phyloP scores from a whole-genome alignment of 1,140 invertebrate species.

The Drosophila ercepeae region DNA sequence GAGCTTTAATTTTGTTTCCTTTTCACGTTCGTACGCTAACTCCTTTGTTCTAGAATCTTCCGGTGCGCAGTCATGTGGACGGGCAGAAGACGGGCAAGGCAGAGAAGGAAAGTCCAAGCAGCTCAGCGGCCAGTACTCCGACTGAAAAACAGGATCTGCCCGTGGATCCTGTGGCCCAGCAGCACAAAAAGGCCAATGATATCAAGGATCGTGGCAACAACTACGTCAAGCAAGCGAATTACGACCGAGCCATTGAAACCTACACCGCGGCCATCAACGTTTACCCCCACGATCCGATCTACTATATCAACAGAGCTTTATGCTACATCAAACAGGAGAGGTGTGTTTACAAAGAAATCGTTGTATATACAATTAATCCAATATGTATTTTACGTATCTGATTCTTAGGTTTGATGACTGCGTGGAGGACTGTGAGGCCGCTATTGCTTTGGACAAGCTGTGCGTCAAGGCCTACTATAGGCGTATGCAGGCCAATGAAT shows the following conservation, averaged over 20 bases:
- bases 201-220: slow-evolving; percentile 90
- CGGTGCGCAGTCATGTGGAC: slow-evolving; percentile 64
- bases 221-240: slow-evolving; percentile 91
- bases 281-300: slow-evolving; percentile 91
- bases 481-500: slow-evolving; percentile 83
- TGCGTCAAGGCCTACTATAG: slow-evolving; percentile 79
- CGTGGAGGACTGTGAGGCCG: slow-evolving; percentile 72
- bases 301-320: slow-evolving; percentile 94
- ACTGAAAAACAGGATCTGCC: slow-evolving; percentile 71
- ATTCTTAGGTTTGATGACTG: slow-evolving; percentile 61
- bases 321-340: slow-evolving; percentile 93
- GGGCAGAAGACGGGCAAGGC: neutral
- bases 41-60: slow-evolving; percentile 29
- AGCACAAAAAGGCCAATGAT: slow-evolving; percentile 83
- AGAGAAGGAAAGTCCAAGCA: slow-evolving; percentile 12
- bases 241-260: slow-evolving; percentile 90
- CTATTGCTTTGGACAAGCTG: slow-evolving; percentile 65
- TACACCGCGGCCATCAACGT: slow-evolving; percentile 92
- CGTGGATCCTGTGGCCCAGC: slow-evolving; percentile 57
- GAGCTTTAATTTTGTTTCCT: slow-evolving; percentile 23
- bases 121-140: slow-evolving; percentile 50
- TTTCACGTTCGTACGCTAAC: too few species aligned
- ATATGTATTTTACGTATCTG: neutral
- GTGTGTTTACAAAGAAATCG: slow-evolving; percentile 83
- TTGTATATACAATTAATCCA: neutral